These are phyloP conservation scores for Odontamblyopus lacepedii DNA, from an alignment of 2,797 vertebrate genomes.

Conservation along the genomic window DNA sequence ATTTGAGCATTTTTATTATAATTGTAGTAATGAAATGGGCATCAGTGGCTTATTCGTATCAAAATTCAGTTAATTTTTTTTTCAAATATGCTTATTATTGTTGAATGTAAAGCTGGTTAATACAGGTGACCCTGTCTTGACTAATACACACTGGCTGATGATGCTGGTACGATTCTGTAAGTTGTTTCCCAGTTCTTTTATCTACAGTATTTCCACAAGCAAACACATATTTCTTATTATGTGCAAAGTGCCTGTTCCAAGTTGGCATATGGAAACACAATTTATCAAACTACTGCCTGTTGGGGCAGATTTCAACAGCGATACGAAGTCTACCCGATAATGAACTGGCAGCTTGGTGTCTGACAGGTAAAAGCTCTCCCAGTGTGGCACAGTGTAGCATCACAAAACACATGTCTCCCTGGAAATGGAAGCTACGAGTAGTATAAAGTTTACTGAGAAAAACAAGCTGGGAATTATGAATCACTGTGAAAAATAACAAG, in stretches of 20 bases:
- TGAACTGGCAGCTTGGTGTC: slow-evolving; percentile 16
- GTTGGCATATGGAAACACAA: slow-evolving; percentile 19
- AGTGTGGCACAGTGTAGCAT: slow-evolving; percentile 15
- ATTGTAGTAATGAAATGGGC: too few species aligned
- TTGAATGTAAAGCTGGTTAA: neutral
- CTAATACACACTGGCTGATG: neutral
- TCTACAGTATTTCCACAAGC: neutral
- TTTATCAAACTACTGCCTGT: slow-evolving; percentile 10
- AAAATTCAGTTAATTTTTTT: too few species aligned
- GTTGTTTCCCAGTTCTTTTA: neutral
- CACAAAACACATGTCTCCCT: slow-evolving; percentile 12
- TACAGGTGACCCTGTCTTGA: neutral
- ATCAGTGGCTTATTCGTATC: too few species aligned
- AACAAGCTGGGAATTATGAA: slow-evolving; percentile 6
- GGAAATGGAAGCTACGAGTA: neutral
- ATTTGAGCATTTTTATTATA: too few species aligned
- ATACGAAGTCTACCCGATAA: neutral
- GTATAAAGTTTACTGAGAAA: neutral
- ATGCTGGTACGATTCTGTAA: neutral
- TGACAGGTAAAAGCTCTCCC: slow-evolving; percentile 3
- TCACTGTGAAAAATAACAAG: slow-evolving; percentile 8
- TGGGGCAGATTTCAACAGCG: slow-evolving; percentile 12
- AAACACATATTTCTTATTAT: neutral
- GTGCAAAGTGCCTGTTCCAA: slow-evolving; percentile 39
- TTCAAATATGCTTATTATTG: neutral